phyloP scores from a whole-genome alignment of 1,140 invertebrate genomes.

The Drosophila ogumai region DNA sequence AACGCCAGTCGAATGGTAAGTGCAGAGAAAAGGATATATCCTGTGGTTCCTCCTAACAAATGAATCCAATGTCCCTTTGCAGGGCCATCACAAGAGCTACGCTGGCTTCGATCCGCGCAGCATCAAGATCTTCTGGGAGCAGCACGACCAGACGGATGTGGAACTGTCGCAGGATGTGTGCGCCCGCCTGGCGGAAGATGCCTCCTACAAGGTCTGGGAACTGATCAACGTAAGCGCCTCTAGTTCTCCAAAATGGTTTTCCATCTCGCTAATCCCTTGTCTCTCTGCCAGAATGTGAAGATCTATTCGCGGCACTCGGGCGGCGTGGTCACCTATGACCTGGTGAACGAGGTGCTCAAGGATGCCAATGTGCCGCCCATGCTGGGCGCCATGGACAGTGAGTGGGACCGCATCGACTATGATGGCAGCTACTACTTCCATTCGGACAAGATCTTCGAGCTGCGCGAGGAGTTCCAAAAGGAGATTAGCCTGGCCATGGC shows the following conservation, averaged over 20 bases:
- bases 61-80: neutral
- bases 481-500: constrained; percentile 54
- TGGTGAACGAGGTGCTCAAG: constrained; percentile 84
- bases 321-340: constrained; percentile 75
- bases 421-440: constrained; percentile 81
- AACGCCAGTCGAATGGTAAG: constrained; percentile 42
- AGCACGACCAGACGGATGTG: constrained; percentile 81
- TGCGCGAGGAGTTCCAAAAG: constrained; percentile 80
- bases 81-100: constrained; percentile 76
- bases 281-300: constrained; percentile 69
- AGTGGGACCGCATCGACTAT: constrained; percentile 82
- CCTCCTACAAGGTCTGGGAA: constrained; percentile 84
- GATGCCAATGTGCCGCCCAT: constrained; percentile 78
- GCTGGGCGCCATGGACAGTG: constrained; percentile 79
- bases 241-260: accelerated
- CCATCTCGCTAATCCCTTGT: neutral
- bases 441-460: constrained; percentile 77
- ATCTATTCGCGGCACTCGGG: constrained; percentile 80
- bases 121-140: constrained; percentile 84
- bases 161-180: constrained; percentile 80
- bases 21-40: neutral
- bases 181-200: constrained; percentile 78
- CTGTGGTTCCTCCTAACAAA: neutral
- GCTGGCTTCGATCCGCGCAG: constrained; percentile 75
- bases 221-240: constrained; percentile 68